phyloP scores from a whole-genome alignment of 2,797 vertebrate species.

The Serranus cabrilla region DNA sequence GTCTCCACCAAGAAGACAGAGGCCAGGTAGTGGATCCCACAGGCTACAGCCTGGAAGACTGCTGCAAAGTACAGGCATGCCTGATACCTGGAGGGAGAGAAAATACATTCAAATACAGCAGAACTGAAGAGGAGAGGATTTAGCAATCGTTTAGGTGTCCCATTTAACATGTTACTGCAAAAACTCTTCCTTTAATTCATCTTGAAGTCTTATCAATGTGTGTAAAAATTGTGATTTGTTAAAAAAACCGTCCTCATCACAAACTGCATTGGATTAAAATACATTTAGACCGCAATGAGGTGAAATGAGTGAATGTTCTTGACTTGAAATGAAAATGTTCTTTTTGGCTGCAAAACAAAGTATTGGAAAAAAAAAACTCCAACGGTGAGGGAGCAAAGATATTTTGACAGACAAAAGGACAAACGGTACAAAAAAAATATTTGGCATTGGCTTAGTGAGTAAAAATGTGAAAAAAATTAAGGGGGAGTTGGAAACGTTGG shows the following conservation, averaged over 20 bases:
- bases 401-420: neutral
- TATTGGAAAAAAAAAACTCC: neutral
- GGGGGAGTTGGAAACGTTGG: neutral
- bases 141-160: neutral
- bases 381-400: neutral
- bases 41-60: constrained; percentile 92
- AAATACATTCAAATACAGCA: neutral
- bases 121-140: neutral
- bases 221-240: neutral
- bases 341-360: neutral
- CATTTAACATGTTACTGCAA: neutral
- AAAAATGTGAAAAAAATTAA: neutral
- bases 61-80: constrained; percentile 92
- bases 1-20: constrained; percentile 93
- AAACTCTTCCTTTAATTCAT: neutral
- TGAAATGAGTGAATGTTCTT: neutral
- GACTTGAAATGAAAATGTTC: neutral
- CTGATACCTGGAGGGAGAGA: constrained; percentile 89
- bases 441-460: neutral
- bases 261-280: neutral
- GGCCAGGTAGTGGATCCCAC: constrained; percentile 94
- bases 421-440: neutral
- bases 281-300: neutral
- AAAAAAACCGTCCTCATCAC: neutral
- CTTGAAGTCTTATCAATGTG: neutral